These are phyloP conservation scores for Eretmochelys imbricata DNA, from an alignment of 2,113 vertebrate species.

Conservation along the genomic window DNA sequence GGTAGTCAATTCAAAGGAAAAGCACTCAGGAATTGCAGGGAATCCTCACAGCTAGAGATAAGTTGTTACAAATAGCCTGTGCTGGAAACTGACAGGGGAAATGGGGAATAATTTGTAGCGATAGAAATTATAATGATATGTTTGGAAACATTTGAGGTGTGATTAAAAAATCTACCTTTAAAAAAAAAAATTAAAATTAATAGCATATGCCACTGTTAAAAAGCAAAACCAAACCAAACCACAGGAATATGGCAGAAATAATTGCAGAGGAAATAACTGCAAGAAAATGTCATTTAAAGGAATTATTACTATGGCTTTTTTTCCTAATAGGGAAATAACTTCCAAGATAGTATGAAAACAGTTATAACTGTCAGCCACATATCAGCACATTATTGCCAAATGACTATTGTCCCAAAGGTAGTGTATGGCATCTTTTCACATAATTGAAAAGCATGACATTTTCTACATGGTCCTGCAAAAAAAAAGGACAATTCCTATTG, in stretches of 20 bases:
- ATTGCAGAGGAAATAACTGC: background rate
- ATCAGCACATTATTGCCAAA: background rate
- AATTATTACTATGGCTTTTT: background rate
- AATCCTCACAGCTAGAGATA: background rate
- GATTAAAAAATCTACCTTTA: background rate
- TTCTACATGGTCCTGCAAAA: background rate
- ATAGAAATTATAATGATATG: background rate
- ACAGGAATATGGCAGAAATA: background rate
- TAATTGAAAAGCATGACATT: background rate
- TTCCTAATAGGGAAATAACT: background rate
- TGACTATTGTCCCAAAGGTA: background rate
- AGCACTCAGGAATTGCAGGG: background rate
- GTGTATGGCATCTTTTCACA: background rate
- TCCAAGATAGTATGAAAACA: background rate
- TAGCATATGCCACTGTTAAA: background rate
- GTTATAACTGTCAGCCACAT: background rate
- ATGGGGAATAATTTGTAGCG: background rate
- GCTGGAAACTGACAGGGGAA: background rate
- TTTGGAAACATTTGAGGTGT: background rate
- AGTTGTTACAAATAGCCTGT: background rate
- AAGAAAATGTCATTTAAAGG: background rate
- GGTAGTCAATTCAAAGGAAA: background rate
- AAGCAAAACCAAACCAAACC: background rate
- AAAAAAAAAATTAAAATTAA: background rate
- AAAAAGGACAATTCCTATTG: background rate